A percentile compares a stretch with the other conserved stretches of the same genome.
Conservation (phyloP, 2,113 vertebrate species). For the Synchiropus splendidus region DNA sequence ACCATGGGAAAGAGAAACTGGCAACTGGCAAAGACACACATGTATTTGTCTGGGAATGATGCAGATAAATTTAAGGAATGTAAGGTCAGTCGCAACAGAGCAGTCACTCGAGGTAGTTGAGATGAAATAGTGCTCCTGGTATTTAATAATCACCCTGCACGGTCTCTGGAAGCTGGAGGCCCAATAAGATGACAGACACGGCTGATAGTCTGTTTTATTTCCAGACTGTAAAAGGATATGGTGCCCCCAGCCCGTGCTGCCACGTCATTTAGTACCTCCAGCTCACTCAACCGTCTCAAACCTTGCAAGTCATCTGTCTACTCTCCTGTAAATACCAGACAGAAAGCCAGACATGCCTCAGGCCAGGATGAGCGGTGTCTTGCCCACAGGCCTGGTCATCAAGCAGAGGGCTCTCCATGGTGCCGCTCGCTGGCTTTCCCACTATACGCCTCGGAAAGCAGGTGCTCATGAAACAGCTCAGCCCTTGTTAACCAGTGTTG, state of each 20-base stretch:
- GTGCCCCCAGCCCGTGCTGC: slow-evolving; percentile 4
- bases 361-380: slow-evolving; percentile 13
- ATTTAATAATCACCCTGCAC: slow-evolving; percentile 5
- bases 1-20: too few relatives aligned
- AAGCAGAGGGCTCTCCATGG: slow-evolving; percentile 12
- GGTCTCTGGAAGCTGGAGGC: slow-evolving; percentile 6
- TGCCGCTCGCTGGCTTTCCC: slow-evolving; percentile 6
- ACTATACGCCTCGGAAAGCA: too few relatives aligned
- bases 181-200: slow-evolving; percentile 22
- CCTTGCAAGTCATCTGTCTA: slow-evolving; percentile 38
- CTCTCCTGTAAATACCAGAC: slow-evolving; percentile 42
- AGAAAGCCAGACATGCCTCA: slow-evolving; percentile 38
- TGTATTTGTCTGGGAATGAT: neutral
- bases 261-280: slow-evolving; percentile 40
- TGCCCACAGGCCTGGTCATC: slow-evolving; percentile 19
- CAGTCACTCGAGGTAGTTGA: slow-evolving; percentile 1
- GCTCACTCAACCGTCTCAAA: slow-evolving; percentile 39
- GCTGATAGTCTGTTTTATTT: slow-evolving; percentile 37
- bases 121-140: slow-evolving; percentile 9
- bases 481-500: too few relatives aligned
- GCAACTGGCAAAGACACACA: neutral
- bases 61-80: slow-evolving; percentile 2
- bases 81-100: neutral
- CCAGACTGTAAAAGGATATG: slow-evolving; percentile 61
- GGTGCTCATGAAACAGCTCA: too few relatives aligned